Base-by-base conservation (phyloP, 2,797 vertebrate genomes). In the Geotrypetes seraphini region DNA sequence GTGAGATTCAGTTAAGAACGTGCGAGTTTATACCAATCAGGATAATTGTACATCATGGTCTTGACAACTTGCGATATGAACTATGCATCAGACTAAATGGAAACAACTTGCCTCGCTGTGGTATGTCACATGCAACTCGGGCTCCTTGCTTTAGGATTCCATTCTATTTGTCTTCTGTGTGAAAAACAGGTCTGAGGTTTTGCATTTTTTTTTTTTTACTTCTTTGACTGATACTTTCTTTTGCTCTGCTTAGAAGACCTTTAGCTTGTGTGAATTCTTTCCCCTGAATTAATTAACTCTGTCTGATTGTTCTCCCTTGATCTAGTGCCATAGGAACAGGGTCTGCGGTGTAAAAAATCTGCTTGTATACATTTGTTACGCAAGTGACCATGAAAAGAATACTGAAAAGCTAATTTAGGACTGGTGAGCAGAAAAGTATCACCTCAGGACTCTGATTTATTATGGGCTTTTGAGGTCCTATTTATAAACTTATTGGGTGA, bases 241-340 rank as follows among this genome's bases (percentile, higher is more conserved):
- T 50, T 46, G 20, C 12, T 32, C 47, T 33, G 39, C 54, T 35
- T 13, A 33, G 53, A 45, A 45, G 54, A 41, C 33, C 29, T 11
- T 0, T 42, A 56, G 57, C 49, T 39, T 57, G 61, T 39, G 53
- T 44, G 38, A 68, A 68, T 65, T 60, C 59, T 51, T 58, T 49
- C 53, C 41, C 16, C 39, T 37, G 52, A 53, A 67, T 52, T 55
- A 61, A 59, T 51, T 57, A 61, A 46, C 28, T 55, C 13, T 35
- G 19, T 42, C 38, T 48, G 50, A 65, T 42, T 56, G 56, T 42
- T 5, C 49, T 36, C 46, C 53, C 54, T 65, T 65, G 44, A 51
- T 61, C 38, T 41, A 63, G 53, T 56, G 49, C 57, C 49, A 56
- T 61, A 59, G 48, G 50, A 63, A 65, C 57, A 21, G 2, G 43